Evolutionary conservation across 1,140 invertebrate genomes (phyloP), one percentile per base, ranked within the genome.

Genomic region (Drosophila watanabei): DNA sequence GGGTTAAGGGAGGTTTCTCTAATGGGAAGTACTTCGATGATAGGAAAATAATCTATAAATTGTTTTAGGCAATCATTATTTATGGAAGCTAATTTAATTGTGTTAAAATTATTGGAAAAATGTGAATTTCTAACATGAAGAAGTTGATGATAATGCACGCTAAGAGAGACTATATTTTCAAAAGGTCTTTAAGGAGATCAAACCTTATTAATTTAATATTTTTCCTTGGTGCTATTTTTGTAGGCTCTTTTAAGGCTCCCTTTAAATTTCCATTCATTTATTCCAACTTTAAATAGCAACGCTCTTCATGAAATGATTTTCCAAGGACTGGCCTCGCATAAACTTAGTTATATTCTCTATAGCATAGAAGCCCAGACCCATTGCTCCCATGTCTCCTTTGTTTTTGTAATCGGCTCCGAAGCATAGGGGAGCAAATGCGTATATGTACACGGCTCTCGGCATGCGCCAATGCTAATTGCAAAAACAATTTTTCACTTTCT

Each of bases 261-360:
- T 32, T 48, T 14, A 18, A 45, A 45, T 20, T n/a, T 51, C 3
- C 24, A 0, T 32, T 7, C 6, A 30, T 28, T 7, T 3, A n/a
- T 28, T 16, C 5, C 9, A 51, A 51, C 30, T 35, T 35, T 18
- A 20, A 35, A 4, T 8, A 54, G 8, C 6, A 14, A 20, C 18
- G 11, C 18, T 16, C 4, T 24, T 56, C 52, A 37, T 37, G 52
- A 56, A 37, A n/a, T n/a, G 20, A 28, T 39, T 28, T 39, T 20
- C 20, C 10, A 16, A 39, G 20, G 9, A 16, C 7, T 11, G 8
- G 28, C 37, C 37, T 43, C 30, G 39, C 39, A 66, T 66, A 66
- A 66, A 66, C 58, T 62, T 35, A 24, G 30, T 35, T 18, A 45
- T 33, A 46, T 28, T 24, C 37, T 24, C 61, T 24, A 1, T 24